Percentiles rank a stretch among this genome's conserved stretches.
Evolutionary conservation across 2,113 vertebrate genomes (phyloP).

Genomic region (Rhizomys pruinosus): DNA sequence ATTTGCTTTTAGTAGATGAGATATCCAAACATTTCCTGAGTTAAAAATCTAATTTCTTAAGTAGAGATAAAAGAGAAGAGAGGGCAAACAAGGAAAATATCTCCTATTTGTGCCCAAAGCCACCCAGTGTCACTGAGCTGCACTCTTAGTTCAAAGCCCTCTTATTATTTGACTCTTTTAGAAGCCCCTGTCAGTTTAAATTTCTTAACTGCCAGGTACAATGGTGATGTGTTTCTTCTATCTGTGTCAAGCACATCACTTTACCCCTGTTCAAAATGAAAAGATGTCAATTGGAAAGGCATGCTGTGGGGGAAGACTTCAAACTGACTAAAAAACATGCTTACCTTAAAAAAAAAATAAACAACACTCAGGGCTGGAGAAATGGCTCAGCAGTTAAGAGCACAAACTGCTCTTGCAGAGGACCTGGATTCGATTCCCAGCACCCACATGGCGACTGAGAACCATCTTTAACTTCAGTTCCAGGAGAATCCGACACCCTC

Average conservation of each 20-base stretch:
- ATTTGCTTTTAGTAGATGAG: neutral
- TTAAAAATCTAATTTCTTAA: neutral
- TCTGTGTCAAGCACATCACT: slow-evolving; percentile 72
- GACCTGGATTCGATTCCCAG: too few species aligned
- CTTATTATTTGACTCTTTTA: slow-evolving; percentile 56
- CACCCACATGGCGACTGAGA: too few species aligned
- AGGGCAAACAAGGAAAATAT: neutral
- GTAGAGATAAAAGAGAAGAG: neutral
- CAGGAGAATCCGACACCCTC: too few species aligned
- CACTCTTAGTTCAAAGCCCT: slow-evolving; percentile 46
- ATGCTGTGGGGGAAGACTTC: slow-evolving; percentile 68
- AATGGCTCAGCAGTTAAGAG: too few species aligned
- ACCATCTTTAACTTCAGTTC: too few species aligned
- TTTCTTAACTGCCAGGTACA: slow-evolving; percentile 72
- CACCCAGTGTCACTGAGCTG: neutral
- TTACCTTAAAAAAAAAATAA: too few species aligned
- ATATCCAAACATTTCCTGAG: neutral
- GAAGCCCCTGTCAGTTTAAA: slow-evolving; percentile 73
- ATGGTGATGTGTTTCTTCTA: slow-evolving; percentile 75
- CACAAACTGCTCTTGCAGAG: too few species aligned
- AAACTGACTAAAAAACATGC: slow-evolving; percentile 63
- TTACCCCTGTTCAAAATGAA: slow-evolving; percentile 71
- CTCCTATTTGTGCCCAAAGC: neutral
- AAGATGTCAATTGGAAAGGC: slow-evolving; percentile 76
- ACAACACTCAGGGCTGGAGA: too few species aligned